A percentile compares a stretch with the other conserved stretches of the same genome.
These are phyloP conservation scores for Chauna torquata DNA, from an alignment of 2,113 vertebrate genomes.

Conservation along the genomic window DNA sequence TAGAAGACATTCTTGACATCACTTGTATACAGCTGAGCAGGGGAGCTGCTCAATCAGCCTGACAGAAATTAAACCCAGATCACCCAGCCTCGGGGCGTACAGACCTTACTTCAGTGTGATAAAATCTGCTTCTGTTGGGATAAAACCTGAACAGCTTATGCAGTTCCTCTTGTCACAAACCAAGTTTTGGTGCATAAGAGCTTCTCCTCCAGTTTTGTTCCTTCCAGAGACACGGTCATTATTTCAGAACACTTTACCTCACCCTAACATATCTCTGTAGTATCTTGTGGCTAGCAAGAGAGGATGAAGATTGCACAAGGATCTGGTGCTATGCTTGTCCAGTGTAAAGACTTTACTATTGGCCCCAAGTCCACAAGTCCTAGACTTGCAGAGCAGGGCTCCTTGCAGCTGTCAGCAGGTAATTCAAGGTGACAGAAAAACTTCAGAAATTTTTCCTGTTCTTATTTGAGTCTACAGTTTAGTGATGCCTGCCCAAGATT, in stretches of 20 bases:
- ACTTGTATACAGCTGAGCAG: constrained; percentile 35
- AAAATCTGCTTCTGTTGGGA: constrained; percentile 21
- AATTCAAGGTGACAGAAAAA: background rate
- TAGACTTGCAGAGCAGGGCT: background rate
- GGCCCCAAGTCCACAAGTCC: background rate
- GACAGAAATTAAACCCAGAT: constrained; percentile 27
- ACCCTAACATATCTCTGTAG: background rate
- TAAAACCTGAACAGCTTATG: background rate
- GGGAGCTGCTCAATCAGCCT: constrained; percentile 5
- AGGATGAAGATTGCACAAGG: background rate
- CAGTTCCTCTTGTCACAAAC: background rate
- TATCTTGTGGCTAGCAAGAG: background rate
- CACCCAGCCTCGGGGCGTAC: background rate
- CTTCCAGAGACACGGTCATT: background rate
- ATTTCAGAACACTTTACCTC: background rate
- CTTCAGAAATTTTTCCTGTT: background rate
- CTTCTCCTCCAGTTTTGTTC: background rate
- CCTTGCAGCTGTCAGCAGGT: background rate
- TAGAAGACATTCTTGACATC: constrained; percentile 28
- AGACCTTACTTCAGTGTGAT: background rate
- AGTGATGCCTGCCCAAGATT: background rate
- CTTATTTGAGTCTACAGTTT: background rate
- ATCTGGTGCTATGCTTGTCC: background rate
- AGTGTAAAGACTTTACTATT: background rate
- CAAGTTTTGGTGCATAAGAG: background rate